Evolutionary conservation across 2,797 vertebrate genomes (phyloP), one percentile per base, ranked within the genome.

Genomic region (Epinephelus coioides): DNA sequence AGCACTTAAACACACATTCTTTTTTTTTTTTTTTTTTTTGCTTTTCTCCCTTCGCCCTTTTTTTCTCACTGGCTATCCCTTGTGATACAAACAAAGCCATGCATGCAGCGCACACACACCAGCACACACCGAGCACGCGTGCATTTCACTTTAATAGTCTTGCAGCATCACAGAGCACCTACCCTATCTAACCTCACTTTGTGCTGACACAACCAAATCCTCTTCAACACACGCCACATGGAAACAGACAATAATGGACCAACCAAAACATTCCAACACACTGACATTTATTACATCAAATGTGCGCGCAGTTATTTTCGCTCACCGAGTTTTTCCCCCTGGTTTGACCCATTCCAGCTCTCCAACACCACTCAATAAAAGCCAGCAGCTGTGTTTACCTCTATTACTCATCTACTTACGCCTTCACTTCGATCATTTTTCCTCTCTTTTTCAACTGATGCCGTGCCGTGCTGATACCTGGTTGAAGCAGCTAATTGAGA

Each of bases 321-420:
- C 85, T 85, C 77, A 2, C 25, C 0, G 25, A 69, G 53, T 75
- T 90, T 84, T 78, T 76, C 73, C 82, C 84, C 78, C 85, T 73
- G 78, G 78, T 91, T 88, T 90, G 90, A 93, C 90, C 89, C 76
- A 83, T 83, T 87, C 84, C 80, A 61, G 81, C 78, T 86, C 90
- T 86, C 82, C 79, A 86, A 77, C 69, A 47, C 77, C 85, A 90
- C 90, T 91, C 88, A 89, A 92, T 89, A 93, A 89, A 93, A 92
- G 74, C 87, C 87, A 89, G 85, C 93, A 94, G 91, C 94, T 94
- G 93, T 93, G 92, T 94, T 95, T 94, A 94, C 92, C 82, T 91
- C 90, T 74, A 91, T 88, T 91, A 91, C 87, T 91, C 89, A 91
- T 89, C 83, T 82, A 85, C 82, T 87, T 85, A 86, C 82, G 69